Evolutionary conservation across 1,140 invertebrate genomes (phyloP).

Genomic region (Semibalanus balanoides): DNA sequence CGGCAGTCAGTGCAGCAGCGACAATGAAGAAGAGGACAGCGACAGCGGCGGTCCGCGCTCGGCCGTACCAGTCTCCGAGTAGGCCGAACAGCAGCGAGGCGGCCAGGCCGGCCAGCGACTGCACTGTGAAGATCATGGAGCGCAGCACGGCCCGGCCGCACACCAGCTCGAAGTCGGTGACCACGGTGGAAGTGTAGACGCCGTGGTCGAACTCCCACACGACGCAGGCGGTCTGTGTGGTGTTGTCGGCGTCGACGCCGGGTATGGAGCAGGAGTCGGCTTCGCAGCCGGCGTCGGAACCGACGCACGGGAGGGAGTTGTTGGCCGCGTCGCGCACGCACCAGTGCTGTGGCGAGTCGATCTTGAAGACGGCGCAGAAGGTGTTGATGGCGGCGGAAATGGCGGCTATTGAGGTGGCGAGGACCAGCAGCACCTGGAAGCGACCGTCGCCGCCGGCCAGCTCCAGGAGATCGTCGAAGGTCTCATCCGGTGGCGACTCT

Average conservation of each 20-base stretch:
- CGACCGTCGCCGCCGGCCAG: not conserved
- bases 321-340: not conserved
- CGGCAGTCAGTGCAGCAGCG: not conserved
- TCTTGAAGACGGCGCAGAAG: not conserved
- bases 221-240: not conserved
- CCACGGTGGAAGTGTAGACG: slow-evolving; percentile 21
- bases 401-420: not conserved
- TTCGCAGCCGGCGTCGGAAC: not conserved
- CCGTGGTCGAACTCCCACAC: slow-evolving; percentile 19
- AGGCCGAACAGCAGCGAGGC: slow-evolving; percentile 17
- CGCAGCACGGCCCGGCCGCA: not conserved
- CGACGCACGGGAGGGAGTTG: not conserved
- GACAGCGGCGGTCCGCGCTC: slow-evolving; percentile 11
- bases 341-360: not conserved
- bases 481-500: not conserved
- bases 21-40: not conserved
- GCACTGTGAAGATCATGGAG: slow-evolving; percentile 4
- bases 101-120: slow-evolving; percentile 18
- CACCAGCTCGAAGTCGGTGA: slow-evolving; percentile 16
- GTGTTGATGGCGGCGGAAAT: not conserved
- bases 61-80: slow-evolving; percentile 19
- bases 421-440: not conserved
- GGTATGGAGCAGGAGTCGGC: not conserved
- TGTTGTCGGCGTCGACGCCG: not conserved
- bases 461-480: not conserved